These are phyloP conservation scores for Characodon lateralis DNA, from an alignment of 2,797 vertebrate genomes.

Conservation along the genomic window DNA sequence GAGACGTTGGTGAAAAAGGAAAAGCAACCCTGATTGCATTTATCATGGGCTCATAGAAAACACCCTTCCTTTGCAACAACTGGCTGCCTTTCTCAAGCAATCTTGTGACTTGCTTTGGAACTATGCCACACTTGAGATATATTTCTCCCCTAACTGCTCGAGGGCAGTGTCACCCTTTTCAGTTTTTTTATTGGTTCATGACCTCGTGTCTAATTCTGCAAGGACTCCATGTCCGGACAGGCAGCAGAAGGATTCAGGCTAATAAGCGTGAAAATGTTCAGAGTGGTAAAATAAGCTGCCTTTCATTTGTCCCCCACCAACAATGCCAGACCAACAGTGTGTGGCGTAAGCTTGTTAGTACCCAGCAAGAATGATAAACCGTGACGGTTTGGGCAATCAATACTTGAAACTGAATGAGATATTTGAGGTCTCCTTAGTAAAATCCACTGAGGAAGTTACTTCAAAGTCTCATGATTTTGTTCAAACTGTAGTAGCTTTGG, in stretches of 20 bases:
- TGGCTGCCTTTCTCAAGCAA: slow-evolving; percentile 56
- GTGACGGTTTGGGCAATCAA: slow-evolving; percentile 18
- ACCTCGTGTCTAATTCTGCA: slow-evolving; percentile 53
- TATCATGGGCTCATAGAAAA: slow-evolving; percentile 73
- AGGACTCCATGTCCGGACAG: slow-evolving; percentile 63
- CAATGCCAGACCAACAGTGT: slow-evolving; percentile 23
- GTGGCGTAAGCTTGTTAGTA: slow-evolving; percentile 19
- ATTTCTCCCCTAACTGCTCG: slow-evolving; percentile 46
- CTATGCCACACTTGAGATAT: slow-evolving; percentile 55
- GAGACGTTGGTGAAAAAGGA: slow-evolving; percentile 75
- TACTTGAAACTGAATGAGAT: slow-evolving; percentile 15
- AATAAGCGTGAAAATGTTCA: slow-evolving; percentile 56
- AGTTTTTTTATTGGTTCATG: slow-evolving; percentile 60
- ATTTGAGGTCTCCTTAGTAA: background rate
- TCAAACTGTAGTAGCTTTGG: no score
- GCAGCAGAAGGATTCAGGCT: slow-evolving; percentile 53
- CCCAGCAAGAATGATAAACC: slow-evolving; percentile 12
- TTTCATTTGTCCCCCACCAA: slow-evolving; percentile 61
- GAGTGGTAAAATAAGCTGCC: slow-evolving; percentile 22
- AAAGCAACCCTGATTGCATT: slow-evolving; percentile 73
- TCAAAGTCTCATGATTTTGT: background rate
- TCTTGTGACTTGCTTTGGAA: slow-evolving; percentile 66
- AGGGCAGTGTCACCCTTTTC: slow-evolving; percentile 61
- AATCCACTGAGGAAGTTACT: background rate
- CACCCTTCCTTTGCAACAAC: slow-evolving; percentile 75